phyloP scores from a whole-genome alignment of 2,113 vertebrate species.

The Myotis lucifugus region DNA sequence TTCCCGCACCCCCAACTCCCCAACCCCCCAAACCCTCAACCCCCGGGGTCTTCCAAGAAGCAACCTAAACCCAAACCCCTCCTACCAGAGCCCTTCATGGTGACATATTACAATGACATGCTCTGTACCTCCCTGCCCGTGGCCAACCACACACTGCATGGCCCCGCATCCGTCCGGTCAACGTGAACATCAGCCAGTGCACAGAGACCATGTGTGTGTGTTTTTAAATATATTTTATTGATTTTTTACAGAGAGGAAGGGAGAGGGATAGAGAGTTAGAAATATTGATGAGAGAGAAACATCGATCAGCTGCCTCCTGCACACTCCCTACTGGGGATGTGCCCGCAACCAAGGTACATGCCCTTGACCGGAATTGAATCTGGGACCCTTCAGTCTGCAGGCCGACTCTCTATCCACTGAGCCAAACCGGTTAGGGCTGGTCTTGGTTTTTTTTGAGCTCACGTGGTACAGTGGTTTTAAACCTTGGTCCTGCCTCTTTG shows the following conservation, averaged over 20 bases:
- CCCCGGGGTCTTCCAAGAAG: conserved; percentile 8
- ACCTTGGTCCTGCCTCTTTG: neutral
- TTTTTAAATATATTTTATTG: too few relatives aligned
- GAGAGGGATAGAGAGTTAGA: too few relatives aligned
- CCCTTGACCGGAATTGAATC: too few relatives aligned
- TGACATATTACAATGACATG: rapidly evolving
- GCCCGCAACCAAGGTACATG: too few relatives aligned
- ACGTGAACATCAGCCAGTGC: rapidly evolving
- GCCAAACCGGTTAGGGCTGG: too few relatives aligned
- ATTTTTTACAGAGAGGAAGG: too few relatives aligned
- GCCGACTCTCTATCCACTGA: too few relatives aligned
- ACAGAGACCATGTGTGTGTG: neutral
- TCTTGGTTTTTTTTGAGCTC: neutral
- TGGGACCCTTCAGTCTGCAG: too few relatives aligned
- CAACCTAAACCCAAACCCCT: neutral
- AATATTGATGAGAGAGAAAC: too few relatives aligned
- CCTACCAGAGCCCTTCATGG: neutral
- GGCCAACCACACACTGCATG: neutral
- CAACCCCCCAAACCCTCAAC: rapidly evolving
- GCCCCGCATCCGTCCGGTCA: neutral
- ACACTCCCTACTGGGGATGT: too few relatives aligned
- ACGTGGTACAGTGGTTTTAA: rapidly evolving
- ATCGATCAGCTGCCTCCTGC: too few relatives aligned
- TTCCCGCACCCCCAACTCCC: neutral
- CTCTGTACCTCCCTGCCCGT: neutral